Evolutionary conservation across 2,113 vertebrate genomes (phyloP).

Genomic region (Pavo muticus): DNA sequence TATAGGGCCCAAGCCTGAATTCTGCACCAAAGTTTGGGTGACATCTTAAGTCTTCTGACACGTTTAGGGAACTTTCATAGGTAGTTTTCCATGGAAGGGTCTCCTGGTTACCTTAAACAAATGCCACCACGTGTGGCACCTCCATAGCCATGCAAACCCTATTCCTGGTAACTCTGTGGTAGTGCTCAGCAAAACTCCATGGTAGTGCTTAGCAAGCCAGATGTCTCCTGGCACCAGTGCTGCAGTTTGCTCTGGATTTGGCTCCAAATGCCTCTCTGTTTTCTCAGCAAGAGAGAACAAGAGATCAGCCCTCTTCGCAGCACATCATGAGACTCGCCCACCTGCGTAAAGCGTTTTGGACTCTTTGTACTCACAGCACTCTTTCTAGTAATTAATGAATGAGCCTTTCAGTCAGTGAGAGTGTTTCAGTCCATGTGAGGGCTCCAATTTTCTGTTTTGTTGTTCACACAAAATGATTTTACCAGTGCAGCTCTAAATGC

Average conservation of each 20-base stretch:
- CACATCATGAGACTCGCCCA: conserved; percentile 16
- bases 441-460: neutral
- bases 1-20: neutral
- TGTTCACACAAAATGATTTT: neutral
- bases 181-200: too few relatives aligned
- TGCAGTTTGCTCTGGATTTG: neutral
- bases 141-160: neutral
- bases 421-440: neutral
- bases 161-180: neutral
- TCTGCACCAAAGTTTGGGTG: neutral
- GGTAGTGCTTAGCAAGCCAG: neutral
- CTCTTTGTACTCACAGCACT: neutral
- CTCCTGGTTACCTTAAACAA: neutral
- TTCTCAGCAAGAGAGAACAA: neutral
- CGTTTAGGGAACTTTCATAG: neutral
- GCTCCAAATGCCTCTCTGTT: neutral
- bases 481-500: neutral
- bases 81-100: neutral
- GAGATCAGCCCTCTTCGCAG: neutral
- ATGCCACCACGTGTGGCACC: too few relatives aligned
- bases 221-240: neutral
- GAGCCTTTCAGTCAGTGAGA: neutral
- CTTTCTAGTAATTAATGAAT: neutral
- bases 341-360: neutral
- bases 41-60: neutral